These are phyloP conservation scores for Botia kubotai DNA, from an alignment of 2,797 vertebrate species.

Conservation along the genomic window DNA sequence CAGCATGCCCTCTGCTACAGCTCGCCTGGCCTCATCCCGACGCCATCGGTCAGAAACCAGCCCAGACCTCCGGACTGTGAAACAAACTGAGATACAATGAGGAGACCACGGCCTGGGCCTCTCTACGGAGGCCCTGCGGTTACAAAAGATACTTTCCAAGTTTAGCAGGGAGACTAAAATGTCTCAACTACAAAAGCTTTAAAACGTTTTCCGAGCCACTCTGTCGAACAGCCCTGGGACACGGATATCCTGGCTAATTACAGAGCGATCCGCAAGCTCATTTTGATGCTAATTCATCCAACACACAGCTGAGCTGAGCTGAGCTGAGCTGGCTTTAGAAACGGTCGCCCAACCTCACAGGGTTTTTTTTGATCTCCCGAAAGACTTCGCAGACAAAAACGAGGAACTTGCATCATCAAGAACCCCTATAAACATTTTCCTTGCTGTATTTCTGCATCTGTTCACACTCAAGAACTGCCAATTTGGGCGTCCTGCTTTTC, in stretches of 20 bases:
- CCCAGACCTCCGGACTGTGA: constrained; percentile 10
- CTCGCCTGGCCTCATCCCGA: not conserved
- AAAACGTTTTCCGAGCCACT: not conserved
- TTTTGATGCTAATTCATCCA: constrained; percentile 60
- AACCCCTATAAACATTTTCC: not conserved
- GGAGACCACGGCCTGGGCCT: not conserved
- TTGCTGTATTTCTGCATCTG: not conserved
- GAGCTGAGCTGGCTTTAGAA: constrained; percentile 29
- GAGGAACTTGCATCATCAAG: constrained; percentile 29
- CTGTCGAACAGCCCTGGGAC: constrained; percentile 35
- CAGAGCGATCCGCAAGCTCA: constrained; percentile 41
- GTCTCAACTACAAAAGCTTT: not conserved
- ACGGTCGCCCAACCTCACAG: constrained; percentile 18
- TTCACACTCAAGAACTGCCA: not conserved
- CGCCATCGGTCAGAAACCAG: constrained; percentile 19
- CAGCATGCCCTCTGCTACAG: constrained; percentile 24
- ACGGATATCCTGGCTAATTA: constrained; percentile 59
- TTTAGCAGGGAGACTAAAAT: constrained; percentile 10
- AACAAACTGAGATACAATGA: constrained; percentile 15
- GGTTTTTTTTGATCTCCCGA: not conserved
- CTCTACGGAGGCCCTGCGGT: constrained; percentile 12
- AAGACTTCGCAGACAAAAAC: constrained; percentile 10
- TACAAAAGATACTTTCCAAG: constrained; percentile 3
- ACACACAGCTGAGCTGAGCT: constrained; percentile 17
- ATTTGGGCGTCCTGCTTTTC: not conserved